Conservation (phyloP, 2,888 invertebrate genomes). For the Megalurothrips usitatus region DNA sequence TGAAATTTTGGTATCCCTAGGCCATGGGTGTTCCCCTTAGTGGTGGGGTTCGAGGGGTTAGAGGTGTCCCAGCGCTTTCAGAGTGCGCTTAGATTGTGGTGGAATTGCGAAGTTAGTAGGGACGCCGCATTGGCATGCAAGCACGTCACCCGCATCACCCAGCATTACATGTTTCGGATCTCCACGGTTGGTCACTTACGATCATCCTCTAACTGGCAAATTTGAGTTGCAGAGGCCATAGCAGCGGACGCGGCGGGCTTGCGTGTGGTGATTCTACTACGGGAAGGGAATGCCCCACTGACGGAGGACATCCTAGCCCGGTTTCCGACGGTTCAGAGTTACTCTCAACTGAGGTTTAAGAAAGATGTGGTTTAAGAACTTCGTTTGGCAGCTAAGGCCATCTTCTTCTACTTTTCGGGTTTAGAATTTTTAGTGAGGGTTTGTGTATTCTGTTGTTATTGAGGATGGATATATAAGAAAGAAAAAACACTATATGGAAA, state of each 20-base stretch:
- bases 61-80: too few species aligned
- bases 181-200: not conserved
- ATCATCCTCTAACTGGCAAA: not conserved
- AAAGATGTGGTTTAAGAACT: not conserved
- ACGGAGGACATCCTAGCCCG: not conserved
- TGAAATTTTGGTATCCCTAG: too few species aligned
- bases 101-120: too few species aligned
- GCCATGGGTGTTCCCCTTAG: too few species aligned
- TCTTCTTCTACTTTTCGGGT: not conserved
- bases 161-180: not conserved
- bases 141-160: not conserved
- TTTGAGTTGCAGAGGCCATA: not conserved
- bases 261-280: not conserved
- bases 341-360: not conserved
- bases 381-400: too few species aligned
- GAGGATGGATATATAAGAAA: not conserved
- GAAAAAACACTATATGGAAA: constrained; percentile 1
- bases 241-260: not conserved
- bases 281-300: not conserved
- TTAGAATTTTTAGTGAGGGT: not conserved
- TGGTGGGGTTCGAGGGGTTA: too few species aligned
- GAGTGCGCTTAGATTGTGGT: too few species aligned
- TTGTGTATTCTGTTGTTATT: not conserved
- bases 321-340: not conserved
- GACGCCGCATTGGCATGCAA: not conserved